These are phyloP conservation scores for Halichoerus grypus DNA, from an alignment of 2,113 vertebrate species.

Conservation along the genomic window DNA sequence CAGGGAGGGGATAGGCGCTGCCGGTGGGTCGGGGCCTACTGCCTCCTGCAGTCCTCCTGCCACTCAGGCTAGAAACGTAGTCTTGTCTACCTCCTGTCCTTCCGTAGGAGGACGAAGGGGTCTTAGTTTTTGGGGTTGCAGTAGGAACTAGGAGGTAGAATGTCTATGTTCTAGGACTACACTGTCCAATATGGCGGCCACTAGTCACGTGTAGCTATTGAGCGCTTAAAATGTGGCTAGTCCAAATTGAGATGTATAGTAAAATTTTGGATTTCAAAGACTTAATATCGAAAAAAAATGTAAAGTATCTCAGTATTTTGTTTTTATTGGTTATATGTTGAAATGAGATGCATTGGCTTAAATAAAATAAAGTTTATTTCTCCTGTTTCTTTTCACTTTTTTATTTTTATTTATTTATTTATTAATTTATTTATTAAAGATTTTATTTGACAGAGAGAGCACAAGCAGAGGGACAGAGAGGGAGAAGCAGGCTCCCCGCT, in stretches of 20 bases:
- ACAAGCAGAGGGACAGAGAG: too few relatives aligned
- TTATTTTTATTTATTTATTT: background rate
- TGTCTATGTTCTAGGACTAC: background rate
- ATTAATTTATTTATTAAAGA: background rate
- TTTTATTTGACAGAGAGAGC: too few relatives aligned
- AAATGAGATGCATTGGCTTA: slow-evolving; percentile 7
- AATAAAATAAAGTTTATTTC: background rate
- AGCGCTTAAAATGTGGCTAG: background rate
- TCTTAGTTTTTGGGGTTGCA: background rate
- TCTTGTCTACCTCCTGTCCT: background rate
- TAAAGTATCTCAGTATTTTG: background rate
- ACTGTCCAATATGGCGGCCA: background rate
- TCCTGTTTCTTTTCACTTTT: background rate
- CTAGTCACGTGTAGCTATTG: background rate
- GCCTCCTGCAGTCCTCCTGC: background rate
- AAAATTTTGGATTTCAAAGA: background rate
- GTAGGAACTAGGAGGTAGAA: background rate
- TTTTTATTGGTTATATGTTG: background rate
- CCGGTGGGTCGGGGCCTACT: background rate
- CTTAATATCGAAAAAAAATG: background rate
- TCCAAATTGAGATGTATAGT: background rate
- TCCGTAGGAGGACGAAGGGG: background rate
- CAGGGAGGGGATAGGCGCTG: slow-evolving; percentile 50
- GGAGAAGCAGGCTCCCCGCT: too few relatives aligned
- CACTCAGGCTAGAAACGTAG: background rate